Conservation (phyloP, 1,140 invertebrate genomes). For the Triops cancriformis region DNA sequence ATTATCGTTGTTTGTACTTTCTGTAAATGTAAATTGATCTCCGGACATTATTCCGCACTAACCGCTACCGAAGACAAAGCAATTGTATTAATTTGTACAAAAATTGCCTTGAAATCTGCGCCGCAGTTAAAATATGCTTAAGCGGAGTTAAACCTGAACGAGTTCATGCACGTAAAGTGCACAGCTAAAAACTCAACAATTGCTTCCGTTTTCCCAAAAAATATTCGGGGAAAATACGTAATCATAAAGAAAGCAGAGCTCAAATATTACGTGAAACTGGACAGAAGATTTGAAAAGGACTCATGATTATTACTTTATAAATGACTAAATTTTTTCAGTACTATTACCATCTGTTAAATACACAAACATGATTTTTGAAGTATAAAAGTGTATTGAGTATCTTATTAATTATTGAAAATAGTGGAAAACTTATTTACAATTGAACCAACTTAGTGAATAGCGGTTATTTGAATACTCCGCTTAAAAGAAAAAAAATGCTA, state of each 20-base stretch:
- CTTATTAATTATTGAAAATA: no score
- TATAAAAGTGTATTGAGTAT: no score
- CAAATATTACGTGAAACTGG: background rate
- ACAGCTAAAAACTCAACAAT: background rate
- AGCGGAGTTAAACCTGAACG: background rate
- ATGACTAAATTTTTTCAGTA: no score
- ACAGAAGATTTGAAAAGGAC: no score
- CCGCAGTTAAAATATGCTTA: background rate
- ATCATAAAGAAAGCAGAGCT: background rate
- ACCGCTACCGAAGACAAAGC: background rate
- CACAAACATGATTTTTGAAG: no score
- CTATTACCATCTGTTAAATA: background rate
- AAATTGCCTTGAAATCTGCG: background rate
- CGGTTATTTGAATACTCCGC: no score
- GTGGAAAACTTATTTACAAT: no score
- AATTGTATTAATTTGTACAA: background rate
- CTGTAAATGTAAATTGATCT: background rate
- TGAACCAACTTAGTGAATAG: no score
- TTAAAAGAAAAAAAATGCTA: no score
- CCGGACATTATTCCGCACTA: background rate
- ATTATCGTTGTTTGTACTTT: background rate
- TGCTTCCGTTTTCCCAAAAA: background rate
- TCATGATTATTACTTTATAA: background rate
- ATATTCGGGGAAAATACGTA: background rate
- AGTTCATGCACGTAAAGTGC: background rate